Conservation (phyloP, 2,113 vertebrate genomes). For the Strix uralensis region DNA sequence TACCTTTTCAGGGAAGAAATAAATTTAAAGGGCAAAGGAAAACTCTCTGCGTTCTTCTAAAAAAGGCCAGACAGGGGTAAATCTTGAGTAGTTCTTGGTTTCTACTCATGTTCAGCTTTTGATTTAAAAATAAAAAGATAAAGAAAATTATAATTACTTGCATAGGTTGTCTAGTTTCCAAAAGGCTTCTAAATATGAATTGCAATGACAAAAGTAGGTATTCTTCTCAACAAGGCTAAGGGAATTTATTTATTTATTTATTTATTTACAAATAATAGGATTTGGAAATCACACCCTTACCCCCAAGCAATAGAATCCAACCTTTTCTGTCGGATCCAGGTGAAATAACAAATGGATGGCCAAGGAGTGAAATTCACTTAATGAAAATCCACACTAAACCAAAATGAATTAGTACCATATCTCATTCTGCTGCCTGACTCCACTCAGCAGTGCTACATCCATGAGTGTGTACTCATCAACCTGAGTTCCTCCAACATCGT, state of each 20-base stretch:
- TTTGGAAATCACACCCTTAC: not conserved
- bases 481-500: not conserved
- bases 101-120: not conserved
- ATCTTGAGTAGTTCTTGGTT: not conserved
- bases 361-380: not conserved
- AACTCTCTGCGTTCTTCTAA: not conserved
- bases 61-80: not conserved
- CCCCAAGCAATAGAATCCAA: not conserved
- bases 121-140: not conserved
- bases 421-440: not conserved
- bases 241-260: not conserved
- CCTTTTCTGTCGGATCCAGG: not conserved
- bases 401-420: not conserved
- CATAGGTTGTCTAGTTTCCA: not conserved
- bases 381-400: not conserved
- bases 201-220: not conserved
- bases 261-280: not conserved
- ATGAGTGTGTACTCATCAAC: rapidly evolving
- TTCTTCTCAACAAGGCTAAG: not conserved
- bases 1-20: not conserved
- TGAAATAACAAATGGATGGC: not conserved
- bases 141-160: not conserved
- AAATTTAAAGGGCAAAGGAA: not conserved
- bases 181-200: not conserved
- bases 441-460: not conserved